phyloP scores from a whole-genome alignment of 2,797 vertebrate species.

The Falco rusticolus region DNA sequence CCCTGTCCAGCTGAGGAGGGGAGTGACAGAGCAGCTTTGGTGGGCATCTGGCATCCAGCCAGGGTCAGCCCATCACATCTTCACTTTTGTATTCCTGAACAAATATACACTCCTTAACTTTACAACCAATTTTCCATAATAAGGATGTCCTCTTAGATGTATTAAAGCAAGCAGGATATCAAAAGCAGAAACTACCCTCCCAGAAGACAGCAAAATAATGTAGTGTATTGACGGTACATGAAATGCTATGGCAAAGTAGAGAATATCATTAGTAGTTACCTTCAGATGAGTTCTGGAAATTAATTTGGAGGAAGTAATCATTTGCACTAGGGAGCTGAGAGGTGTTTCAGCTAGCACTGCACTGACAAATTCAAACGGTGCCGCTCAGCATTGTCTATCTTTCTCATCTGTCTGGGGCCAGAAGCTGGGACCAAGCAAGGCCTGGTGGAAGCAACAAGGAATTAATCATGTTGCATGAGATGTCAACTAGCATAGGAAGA shows the following conservation, averaged over 20 bases:
- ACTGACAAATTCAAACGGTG: accelerated
- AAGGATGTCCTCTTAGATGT: not conserved
- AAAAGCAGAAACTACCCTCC: not conserved
- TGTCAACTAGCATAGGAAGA: not conserved
- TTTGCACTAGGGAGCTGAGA: not conserved
- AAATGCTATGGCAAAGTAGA: not conserved
- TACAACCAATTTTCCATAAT: not conserved
- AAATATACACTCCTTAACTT: not conserved
- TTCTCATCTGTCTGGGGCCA: not conserved
- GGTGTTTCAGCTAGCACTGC: not conserved
- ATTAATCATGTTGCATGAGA: not conserved
- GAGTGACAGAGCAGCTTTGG: not conserved
- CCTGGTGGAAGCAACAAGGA: not conserved
- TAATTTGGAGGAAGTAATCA: not conserved
- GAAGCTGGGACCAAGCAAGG: not conserved
- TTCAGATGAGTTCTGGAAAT: not conserved
- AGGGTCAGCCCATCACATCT: not conserved
- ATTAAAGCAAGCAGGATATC: not conserved
- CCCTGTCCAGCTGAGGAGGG: not conserved
- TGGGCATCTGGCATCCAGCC: not conserved
- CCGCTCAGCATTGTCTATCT: not conserved
- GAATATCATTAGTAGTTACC: not conserved
- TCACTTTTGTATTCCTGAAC: not conserved
- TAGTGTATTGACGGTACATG: not conserved
- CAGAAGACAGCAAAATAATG: not conserved